phyloP scores from a whole-genome alignment of 2,113 vertebrate genomes.

The Gymnogyps californianus region DNA sequence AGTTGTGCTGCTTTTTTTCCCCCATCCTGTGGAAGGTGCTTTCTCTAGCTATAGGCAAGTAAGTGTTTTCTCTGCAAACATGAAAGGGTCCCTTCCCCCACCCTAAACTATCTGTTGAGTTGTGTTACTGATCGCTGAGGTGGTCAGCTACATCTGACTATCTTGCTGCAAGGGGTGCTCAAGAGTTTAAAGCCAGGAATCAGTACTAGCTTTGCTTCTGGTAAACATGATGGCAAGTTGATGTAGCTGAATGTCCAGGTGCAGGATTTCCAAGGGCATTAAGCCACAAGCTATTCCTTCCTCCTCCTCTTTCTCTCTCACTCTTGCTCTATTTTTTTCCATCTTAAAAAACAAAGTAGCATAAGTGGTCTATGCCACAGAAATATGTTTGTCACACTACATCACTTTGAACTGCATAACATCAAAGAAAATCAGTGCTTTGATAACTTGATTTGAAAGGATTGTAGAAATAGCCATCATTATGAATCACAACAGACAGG shows the following conservation, averaged over 20 bases:
- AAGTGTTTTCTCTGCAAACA: neutral
- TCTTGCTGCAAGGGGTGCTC: neutral
- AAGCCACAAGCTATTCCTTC: neutral
- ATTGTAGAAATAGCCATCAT: constrained; percentile 62
- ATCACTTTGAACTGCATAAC: constrained; percentile 65
- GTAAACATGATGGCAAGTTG: neutral
- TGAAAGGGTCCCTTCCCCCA: neutral
- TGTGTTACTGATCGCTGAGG: accelerated
- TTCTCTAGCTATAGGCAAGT: neutral
- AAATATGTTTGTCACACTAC: constrained; percentile 59
- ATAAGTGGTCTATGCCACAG: constrained; percentile 48
- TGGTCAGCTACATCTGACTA: neutral
- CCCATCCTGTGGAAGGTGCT: neutral
- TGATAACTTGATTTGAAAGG: constrained; percentile 70
- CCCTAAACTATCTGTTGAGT: neutral
- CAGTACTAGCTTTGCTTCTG: neutral
- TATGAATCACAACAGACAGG: constrained; percentile 58
- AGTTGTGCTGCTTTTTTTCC: neutral
- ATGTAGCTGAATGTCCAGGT: neutral
- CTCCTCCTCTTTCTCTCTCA: neutral
- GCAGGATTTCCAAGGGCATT: neutral
- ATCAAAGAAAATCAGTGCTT: constrained; percentile 72
- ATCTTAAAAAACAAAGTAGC: constrained; percentile 51
- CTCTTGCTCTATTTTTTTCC: neutral
- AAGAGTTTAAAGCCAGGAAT: neutral